Percentiles rank a stretch among this genome's conserved stretches.
These are phyloP conservation scores for Oreochromis mossambicus DNA, from an alignment of 2,797 vertebrate species.

Conservation along the genomic window DNA sequence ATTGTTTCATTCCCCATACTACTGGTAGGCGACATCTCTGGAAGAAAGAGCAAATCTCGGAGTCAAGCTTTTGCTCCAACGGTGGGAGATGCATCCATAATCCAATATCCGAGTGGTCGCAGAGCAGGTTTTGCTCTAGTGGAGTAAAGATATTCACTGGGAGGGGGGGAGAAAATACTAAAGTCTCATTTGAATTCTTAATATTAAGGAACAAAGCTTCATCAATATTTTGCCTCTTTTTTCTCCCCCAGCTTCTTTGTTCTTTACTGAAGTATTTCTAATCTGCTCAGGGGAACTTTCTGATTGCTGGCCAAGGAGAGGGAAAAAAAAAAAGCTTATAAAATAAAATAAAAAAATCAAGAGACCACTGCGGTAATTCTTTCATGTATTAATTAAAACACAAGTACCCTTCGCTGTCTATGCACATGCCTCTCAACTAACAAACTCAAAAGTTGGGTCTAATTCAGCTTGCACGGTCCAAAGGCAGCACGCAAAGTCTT, in stretches of 20 bases:
- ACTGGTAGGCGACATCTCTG: constrained; percentile 77
- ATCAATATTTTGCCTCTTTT: constrained; percentile 22
- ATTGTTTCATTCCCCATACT: constrained; percentile 75
- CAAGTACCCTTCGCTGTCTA: background rate
- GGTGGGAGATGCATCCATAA: constrained; percentile 72
- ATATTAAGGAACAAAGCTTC: constrained; percentile 38
- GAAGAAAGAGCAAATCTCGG: constrained; percentile 78
- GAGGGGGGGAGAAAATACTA: background rate
- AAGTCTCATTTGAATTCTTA: constrained; percentile 38
- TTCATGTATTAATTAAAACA: constrained; percentile 15
- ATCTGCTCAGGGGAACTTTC: constrained; percentile 30
- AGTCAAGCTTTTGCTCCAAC: constrained; percentile 76
- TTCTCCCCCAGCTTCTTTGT: constrained; percentile 5
- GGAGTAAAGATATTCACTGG: constrained; percentile 57
- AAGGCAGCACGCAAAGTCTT: background rate
- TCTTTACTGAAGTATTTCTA: constrained; percentile 29
- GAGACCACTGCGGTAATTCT: constrained; percentile 13
- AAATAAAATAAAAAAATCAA: background rate
- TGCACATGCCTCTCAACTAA: background rate
- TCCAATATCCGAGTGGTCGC: constrained; percentile 68
- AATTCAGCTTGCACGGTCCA: background rate
- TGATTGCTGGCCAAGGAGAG: constrained; percentile 23
- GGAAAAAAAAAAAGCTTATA: constrained; percentile 6
- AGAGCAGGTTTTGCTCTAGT: constrained; percentile 56
- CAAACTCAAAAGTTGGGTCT: background rate